phyloP scores from a whole-genome alignment of 2,797 vertebrate species.

The Mallotus villosus region DNA sequence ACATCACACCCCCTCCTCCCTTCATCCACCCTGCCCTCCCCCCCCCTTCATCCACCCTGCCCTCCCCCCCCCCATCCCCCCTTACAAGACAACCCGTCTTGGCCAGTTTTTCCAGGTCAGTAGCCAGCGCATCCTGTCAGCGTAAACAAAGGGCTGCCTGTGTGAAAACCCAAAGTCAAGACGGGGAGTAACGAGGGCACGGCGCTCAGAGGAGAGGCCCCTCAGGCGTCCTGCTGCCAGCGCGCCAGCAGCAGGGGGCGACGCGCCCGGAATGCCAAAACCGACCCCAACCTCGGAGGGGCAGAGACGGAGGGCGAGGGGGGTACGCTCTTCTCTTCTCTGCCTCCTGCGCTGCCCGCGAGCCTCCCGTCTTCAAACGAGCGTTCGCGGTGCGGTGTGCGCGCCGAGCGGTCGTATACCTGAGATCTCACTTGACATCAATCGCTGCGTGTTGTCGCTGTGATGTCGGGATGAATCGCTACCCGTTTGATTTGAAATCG shows the following conservation, averaged over 20 bases:
- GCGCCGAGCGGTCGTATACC: constrained; percentile 7
- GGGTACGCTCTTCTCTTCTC: neutral
- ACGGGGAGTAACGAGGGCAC: constrained; percentile 79
- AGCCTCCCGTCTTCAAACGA: constrained; percentile 42
- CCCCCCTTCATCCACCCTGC: constrained; percentile 19
- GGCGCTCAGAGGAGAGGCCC: constrained; percentile 70
- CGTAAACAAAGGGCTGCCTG: constrained; percentile 79
- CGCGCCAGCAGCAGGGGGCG: constrained; percentile 59
- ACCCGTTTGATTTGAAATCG: constrained; percentile 45
- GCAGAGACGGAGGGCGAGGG: constrained; percentile 26
- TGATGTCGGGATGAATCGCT: neutral
- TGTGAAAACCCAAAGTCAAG: constrained; percentile 83
- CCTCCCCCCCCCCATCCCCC: constrained; percentile 6
- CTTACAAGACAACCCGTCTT: constrained; percentile 80
- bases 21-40: constrained; percentile 54
- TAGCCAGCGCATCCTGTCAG: constrained; percentile 81
- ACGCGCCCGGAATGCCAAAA: constrained; percentile 71
- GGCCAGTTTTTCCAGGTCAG: constrained; percentile 84
- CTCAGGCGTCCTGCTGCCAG: constrained; percentile 79
- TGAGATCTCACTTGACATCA: constrained; percentile 38
- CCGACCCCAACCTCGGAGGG: constrained; percentile 39
- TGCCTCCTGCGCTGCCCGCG: neutral
- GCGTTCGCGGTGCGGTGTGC: neutral
- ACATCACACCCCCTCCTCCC: constrained; percentile 69
- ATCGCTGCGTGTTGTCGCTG: constrained; percentile 40